Evolutionary conservation across 2,797 vertebrate species (phyloP), one percentile per base, ranked within the genome.

Genomic region (Erpetoichthys calabaricus): DNA sequence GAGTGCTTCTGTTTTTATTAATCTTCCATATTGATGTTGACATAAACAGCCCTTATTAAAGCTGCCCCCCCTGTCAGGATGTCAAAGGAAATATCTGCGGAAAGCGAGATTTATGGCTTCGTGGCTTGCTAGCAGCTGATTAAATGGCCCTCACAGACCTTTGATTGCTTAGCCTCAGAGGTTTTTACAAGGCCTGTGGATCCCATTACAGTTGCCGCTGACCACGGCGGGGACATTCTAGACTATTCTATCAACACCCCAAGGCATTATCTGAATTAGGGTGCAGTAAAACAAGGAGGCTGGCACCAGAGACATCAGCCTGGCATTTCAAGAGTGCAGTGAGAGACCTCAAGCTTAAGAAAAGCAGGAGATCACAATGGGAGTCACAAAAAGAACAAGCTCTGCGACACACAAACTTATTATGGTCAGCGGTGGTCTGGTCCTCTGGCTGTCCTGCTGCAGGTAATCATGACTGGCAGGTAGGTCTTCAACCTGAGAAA

Each of bases 51-150:
- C 4, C 44, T 59, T 62, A 50, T 44, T 51, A 58, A 59, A 45
- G 41, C 53, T 43, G 43, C 10, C 44, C 57, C 49, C 51, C 50
- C 45, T 51, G 61, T 56, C 57, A 58, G 47, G 45, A 59, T 59
- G 58, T 59, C 58, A 59, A 59, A 56, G 47, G 45, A 49, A 59
- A 60, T 50, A 64, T 65, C 59, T 56, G 54, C 45, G 45, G 10
- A 54, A 53, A 46, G 47, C n/a, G 59, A 53, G 53, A 53, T 62
- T 64, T 62, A 58, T 57, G 53, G 55, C 51, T 54, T 53, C 54
- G 52, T 9, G 45, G 52, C 41, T 4, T 56, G 47, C 59, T 56
- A 59, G 56, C 46, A 45, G 51, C 55, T 60, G 59, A 60, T 58
- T 58, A 60, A 42, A 61, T 54, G 58, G 58, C n/a, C 45, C 43